phyloP scores from a whole-genome alignment of 2,797 vertebrate genomes.

The Eidolon dupreanum region DNA sequence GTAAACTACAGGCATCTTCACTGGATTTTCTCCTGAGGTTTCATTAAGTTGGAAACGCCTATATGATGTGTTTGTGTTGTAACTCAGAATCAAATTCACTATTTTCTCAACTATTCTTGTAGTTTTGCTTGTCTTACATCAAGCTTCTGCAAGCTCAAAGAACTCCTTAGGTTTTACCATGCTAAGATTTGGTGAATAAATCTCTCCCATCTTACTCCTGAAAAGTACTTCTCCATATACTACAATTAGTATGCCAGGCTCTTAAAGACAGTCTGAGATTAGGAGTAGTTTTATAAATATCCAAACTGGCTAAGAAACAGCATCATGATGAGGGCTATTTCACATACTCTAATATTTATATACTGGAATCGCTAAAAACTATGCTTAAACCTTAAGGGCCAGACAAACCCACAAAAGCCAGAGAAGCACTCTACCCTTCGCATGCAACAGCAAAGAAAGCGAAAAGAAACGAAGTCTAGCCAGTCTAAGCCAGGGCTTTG shows the following conservation, averaged over 20 bases:
- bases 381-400: neutral
- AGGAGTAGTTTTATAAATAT: neutral
- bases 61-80: neutral
- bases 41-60: neutral
- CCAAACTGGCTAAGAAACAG: neutral
- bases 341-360: conserved; percentile 43
- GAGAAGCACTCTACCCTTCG: neutral
- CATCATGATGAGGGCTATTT: neutral
- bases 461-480: neutral
- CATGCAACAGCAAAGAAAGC: neutral
- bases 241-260: neutral
- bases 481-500: neutral
- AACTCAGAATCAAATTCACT: neutral
- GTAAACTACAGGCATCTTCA: neutral
- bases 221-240: neutral
- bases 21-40: conserved; percentile 3
- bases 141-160: conserved; percentile 31
- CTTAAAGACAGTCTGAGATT: neutral
- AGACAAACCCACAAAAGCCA: conserved; percentile 41
- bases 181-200: neutral
- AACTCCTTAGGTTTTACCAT: neutral
- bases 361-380: conserved; percentile 33
- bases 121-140: conserved; percentile 8
- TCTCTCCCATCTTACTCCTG: neutral
- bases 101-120: conserved; percentile 26